Conservation (phyloP, 2,888 invertebrate species). For the Charanyca ferruginea region DNA sequence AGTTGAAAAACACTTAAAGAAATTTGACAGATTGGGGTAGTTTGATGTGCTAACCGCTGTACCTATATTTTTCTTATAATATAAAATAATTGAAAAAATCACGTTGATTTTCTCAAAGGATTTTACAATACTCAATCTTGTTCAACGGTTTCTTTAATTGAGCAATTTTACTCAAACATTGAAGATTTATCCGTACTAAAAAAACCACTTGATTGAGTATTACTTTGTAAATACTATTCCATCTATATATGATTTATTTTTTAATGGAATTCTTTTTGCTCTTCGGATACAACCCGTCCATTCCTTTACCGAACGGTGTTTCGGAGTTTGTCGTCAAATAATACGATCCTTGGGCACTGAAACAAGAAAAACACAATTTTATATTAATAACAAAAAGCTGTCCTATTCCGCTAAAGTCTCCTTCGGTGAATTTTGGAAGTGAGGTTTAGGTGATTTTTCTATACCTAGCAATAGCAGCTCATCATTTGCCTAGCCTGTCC, state of each 20-base stretch:
- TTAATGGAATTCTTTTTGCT: constrained; percentile 74
- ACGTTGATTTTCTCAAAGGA: background rate
- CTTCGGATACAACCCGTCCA: constrained; percentile 83
- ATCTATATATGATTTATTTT: constrained; percentile 46
- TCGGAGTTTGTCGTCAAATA: constrained; percentile 85
- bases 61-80: background rate
- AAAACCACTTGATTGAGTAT: constrained; percentile 12
- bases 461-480: too few relatives aligned
- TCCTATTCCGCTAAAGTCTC: too few relatives aligned
- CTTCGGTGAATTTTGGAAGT: too few relatives aligned
- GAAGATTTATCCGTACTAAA: constrained; percentile 11
- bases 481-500: too few relatives aligned
- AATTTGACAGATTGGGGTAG: too few relatives aligned
- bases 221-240: constrained; percentile 2
- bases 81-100: constrained; percentile 17
- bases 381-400: background rate
- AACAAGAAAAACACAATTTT: constrained; percentile 61
- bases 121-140: constrained; percentile 19
- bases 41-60: too few relatives aligned
- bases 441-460: too few relatives aligned
- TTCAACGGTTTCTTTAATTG: background rate
- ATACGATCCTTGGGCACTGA: constrained; percentile 86
- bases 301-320: constrained; percentile 86
- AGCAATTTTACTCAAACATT: background rate
- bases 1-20: too few relatives aligned